phyloP scores from a whole-genome alignment of 2,113 vertebrate species.

The Burhinus oedicnemus region DNA sequence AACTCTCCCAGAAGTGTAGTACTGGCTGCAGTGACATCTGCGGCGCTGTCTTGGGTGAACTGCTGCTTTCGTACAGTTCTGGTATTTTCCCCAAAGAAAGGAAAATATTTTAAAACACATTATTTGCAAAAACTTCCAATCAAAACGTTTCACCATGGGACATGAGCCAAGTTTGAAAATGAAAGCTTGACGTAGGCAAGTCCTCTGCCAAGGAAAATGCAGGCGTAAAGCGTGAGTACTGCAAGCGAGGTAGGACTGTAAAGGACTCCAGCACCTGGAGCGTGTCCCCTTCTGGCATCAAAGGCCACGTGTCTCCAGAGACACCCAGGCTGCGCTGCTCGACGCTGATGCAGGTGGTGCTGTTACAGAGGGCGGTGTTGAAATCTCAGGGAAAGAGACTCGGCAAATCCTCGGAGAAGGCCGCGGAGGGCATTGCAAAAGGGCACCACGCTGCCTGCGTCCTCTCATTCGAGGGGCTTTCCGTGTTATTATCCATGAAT shows the following conservation, averaged over 20 bases:
- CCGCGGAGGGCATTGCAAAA: rapidly evolving
- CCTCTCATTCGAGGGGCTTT: rapidly evolving
- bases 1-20: not conserved
- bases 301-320: not conserved
- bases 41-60: not conserved
- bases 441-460: rapidly evolving
- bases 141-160: not conserved
- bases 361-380: not conserved
- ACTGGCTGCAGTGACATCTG: not conserved
- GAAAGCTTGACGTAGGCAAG: not conserved
- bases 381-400: not conserved
- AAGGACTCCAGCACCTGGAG: not conserved
- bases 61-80: not conserved
- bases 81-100: not conserved
- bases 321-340: not conserved
- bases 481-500: rapidly evolving
- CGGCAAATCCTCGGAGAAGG: not conserved
- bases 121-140: not conserved
- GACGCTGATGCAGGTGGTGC: not conserved
- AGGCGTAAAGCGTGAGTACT: not conserved
- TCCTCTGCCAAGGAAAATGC: not conserved
- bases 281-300: not conserved
- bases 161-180: not conserved
- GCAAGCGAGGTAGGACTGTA: not conserved
- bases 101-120: not conserved